phyloP scores from a whole-genome alignment of 2,113 vertebrate genomes.

The Hydrochoerus hydrochaeris region DNA sequence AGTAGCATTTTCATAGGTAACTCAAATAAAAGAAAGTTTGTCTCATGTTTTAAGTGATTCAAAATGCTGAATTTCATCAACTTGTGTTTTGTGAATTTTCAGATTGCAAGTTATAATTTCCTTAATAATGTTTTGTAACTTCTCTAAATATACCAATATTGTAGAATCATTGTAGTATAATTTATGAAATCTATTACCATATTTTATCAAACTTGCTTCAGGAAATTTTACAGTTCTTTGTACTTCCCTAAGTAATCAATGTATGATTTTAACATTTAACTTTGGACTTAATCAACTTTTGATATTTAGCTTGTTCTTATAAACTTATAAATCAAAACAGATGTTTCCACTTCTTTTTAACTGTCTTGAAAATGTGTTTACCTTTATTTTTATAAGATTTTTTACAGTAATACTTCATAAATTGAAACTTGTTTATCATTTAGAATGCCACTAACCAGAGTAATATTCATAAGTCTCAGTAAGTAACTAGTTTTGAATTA shows the following conservation, averaged over 20 bases:
- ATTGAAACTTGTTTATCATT: background rate
- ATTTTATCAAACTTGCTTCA: background rate
- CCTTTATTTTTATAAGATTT: background rate
- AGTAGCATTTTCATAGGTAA: conserved; percentile 49
- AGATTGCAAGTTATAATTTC: background rate
- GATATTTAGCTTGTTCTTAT: background rate
- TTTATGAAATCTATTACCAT: background rate
- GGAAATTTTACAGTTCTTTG: background rate
- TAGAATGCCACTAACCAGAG: background rate
- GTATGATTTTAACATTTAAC: background rate
- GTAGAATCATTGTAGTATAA: background rate
- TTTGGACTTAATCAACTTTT: background rate
- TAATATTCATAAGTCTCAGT: background rate
- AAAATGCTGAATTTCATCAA: conserved; percentile 16
- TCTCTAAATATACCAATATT: background rate
- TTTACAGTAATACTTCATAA: background rate
- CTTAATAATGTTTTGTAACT: background rate
- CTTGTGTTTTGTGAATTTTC: conserved; percentile 58
- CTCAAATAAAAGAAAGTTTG: background rate
- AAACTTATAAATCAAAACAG: conserved; percentile 7
- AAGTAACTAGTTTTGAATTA: conserved; percentile 2
- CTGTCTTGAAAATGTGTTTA: background rate
- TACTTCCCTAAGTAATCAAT: conserved; percentile 58
- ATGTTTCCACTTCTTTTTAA: background rate
- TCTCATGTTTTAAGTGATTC: conserved; percentile 20